Base-by-base conservation (phyloP, 2,113 vertebrate species). In the Xiphophorus couchianus region DNA sequence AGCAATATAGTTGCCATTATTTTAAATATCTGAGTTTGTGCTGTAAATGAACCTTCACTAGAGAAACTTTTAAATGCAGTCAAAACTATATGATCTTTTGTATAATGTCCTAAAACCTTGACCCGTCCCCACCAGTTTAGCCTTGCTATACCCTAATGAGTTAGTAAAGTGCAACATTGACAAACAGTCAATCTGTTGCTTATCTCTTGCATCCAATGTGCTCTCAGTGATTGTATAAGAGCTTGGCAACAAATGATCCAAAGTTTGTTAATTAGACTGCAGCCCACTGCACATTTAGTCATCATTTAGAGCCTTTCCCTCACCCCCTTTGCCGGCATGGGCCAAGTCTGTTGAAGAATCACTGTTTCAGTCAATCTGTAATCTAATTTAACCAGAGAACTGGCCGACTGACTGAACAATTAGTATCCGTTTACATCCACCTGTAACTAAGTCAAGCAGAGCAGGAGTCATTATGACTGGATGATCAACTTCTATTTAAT, bases 401-500 rank as follows among this genome's bases (percentile, higher is more conserved):
- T 31, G 28, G 63, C 35, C 67, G 11, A 69, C 77, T 81, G 28
- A 69, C 72, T 28, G 28, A 78, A 31, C 62, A 62, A 48, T 74
- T 81, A 73, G n/a, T 76, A 75, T 83, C 73, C 77, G 42, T 85
- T 84, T 72, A 85, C 54, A 82, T 70, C 80, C 71, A 73, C 29
- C 48, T 31, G 17, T 48, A 61, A 63, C 30, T 70, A 66, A 6
- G 51, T 66, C 65, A 54, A 66, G 79, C 74, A 71, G 71, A 69
- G 78, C 64, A 33, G 69, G 27, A 78, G 44, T 76, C 61, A 74
- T 73, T 62, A 44, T 11, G 42, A 78, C 25, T 51, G 37, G 11
- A 64, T 76, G 66, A 89, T 84, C 69, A 81, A 67, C 79, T 80
- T 87, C 75, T 51, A 72, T 86, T 83, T 69, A 60, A 70, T 39